A percentile compares a stretch with the other conserved stretches of the same genome.
Evolutionary conservation across 53 echinoderm and acorn worm species (phyloP).

Genomic region (Zoroaster sp.): DNA sequence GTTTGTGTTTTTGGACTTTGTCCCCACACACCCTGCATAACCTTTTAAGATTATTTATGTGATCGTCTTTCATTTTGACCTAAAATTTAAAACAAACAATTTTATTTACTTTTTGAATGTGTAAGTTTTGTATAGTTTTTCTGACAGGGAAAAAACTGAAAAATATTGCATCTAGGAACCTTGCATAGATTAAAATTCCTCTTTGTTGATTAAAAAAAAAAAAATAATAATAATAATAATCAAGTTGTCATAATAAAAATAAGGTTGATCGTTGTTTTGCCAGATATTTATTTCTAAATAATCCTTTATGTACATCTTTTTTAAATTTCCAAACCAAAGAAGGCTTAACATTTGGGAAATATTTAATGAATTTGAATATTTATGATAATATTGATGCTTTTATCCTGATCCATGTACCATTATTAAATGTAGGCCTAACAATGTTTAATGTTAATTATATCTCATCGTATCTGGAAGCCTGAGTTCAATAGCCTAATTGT

Average conservation of each 20-base stretch:
- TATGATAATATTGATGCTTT: background rate
- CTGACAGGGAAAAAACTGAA: too few species aligned
- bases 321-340: background rate
- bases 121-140: too few species aligned
- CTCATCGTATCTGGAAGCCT: background rate
- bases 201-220: background rate
- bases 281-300: background rate
- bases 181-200: background rate
- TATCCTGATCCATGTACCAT: background rate
- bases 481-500: background rate
- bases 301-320: background rate
- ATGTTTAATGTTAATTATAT: background rate
- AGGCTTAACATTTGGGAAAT: background rate
- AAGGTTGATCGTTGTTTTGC: background rate
- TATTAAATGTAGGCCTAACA: too few species aligned
- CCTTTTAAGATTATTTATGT: too few species aligned
- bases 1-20: too few species aligned
- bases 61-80: too few species aligned
- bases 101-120: too few species aligned
- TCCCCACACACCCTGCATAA: too few species aligned
- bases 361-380: background rate
- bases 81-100: too few species aligned
- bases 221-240: background rate
- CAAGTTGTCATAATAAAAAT: background rate
- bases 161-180: too few species aligned